These are phyloP conservation scores for Perca flavescens DNA, from an alignment of 2,113 vertebrate species.

Conservation along the genomic window DNA sequence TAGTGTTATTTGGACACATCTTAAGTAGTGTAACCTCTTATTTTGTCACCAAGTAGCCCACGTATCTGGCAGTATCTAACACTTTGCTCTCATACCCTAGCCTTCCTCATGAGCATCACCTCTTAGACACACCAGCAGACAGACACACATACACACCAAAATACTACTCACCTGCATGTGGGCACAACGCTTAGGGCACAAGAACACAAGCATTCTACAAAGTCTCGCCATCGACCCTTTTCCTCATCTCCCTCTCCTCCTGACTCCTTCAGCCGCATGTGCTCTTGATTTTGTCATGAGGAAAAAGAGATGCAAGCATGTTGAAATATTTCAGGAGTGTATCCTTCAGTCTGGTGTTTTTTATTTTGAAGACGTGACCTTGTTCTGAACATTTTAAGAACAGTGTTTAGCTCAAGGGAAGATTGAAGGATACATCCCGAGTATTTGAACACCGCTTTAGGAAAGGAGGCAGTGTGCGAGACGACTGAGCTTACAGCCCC, in stretches of 20 bases:
- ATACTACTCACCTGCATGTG: conserved; percentile 86
- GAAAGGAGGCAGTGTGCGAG: conserved; percentile 68
- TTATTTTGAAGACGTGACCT: background rate
- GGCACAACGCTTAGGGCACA: conserved; percentile 84
- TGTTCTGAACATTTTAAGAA: background rate
- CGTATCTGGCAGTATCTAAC: conserved; percentile 79
- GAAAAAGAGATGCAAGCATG: conserved; percentile 60
- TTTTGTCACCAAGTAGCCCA: conserved; percentile 81
- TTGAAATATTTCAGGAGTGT: conserved; percentile 52
- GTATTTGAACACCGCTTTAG: conserved; percentile 61
- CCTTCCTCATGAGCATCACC: conserved; percentile 77
- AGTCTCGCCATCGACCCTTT: conserved; percentile 54
- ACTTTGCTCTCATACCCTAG: conserved; percentile 79
- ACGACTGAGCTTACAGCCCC: conserved; percentile 66
- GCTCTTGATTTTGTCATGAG: conserved; percentile 30
- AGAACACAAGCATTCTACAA: conserved; percentile 70
- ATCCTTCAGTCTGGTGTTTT: conserved; percentile 49
- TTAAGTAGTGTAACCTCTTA: conserved; percentile 76
- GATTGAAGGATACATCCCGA: conserved; percentile 63
- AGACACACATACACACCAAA: conserved; percentile 74
- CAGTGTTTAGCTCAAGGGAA: conserved; percentile 3
- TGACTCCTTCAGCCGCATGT: conserved; percentile 26
- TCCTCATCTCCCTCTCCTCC: conserved; percentile 71
- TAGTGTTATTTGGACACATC: conserved; percentile 78
- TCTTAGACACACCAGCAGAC: conserved; percentile 77